Evolutionary conservation across 2,797 vertebrate species (phyloP), one percentile per base, ranked within the genome.

Genomic region (Benthosema pterotum): DNA sequence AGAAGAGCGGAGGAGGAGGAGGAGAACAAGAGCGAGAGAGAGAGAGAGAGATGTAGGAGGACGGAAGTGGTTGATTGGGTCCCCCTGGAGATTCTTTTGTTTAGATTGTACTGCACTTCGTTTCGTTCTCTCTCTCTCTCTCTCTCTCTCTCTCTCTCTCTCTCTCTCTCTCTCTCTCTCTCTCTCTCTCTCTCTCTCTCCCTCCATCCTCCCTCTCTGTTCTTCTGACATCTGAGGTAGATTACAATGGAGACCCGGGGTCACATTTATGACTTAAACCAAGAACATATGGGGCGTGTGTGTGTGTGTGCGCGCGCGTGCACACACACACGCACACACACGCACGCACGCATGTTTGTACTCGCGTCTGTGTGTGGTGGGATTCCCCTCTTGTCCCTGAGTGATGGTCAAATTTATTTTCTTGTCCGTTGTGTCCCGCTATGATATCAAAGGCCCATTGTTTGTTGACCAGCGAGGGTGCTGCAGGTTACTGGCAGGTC

Each of bases 401-500:
- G 84, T 76, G 88, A 83, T 88, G 90, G 87, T 92, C 90, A 88
- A 69, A 89, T 92, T 92, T 92, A 90, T 93, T 93, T 93, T 93
- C 88, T 91, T 92, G 90, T 88, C 80, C 84, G 79, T 89, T 91
- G 92, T 92, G 86, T 92, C 91, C 90, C 84, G 82, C 88, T 92
- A 88, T 69, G 87, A 91, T 91, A 89, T 92, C 91, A 93, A 92
- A 93, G 90, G 77, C 71, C 85, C 79, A 90, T 89, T 93, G 91
- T 92, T 92, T 91, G 84, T 87, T 77, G 78, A 89, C 78, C 87
- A 87, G 88, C 89, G 54, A 87, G 91, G 88, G 89, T 87, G 83
- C 90, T 77, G 72, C 85, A 90, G 86, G 91, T 91, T 92, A 89
- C 86, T 81, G 25, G 66, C 88, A 88, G 88, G 88, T 90, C 88